Conservation (phyloP, 2,888 invertebrate species). For the Parasteatoda lunata region DNA sequence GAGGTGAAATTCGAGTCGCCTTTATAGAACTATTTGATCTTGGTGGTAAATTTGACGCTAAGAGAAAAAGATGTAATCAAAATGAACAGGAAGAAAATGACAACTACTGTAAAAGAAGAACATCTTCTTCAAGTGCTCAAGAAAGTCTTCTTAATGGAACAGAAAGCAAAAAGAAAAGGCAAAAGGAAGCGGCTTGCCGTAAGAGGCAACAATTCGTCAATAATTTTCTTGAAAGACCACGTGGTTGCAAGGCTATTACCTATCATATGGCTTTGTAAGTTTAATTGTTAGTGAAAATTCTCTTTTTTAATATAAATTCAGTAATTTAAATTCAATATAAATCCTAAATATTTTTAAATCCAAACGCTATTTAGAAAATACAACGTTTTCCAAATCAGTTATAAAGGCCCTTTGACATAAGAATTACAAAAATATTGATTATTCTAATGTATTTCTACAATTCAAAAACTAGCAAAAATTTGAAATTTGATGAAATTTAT, state of each 20-base stretch:
- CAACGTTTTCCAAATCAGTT: no score
- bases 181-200: constrained; percentile 84
- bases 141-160: constrained; percentile 66
- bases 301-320: background rate
- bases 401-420: no score
- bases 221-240: constrained; percentile 95
- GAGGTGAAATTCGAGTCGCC: constrained; percentile 53
- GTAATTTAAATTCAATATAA: background rate
- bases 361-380: no score
- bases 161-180: constrained; percentile 27
- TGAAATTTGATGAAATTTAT: no score
- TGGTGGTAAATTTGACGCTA: constrained; percentile 53
- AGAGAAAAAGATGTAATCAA: constrained; percentile 79
- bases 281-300: constrained; percentile 8
- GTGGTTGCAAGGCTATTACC: constrained; percentile 87
- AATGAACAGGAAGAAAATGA: constrained; percentile 4
- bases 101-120: background rate
- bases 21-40: constrained; percentile 65
- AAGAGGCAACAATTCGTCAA: constrained; percentile 88
- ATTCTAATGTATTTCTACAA: no score
- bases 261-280: constrained; percentile 97
- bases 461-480: no score
- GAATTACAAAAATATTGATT: no score
- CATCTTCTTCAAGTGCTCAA: constrained; percentile 20
- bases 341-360: background rate